Conservation (phyloP, 2,797 vertebrate species). For the Aldrovandia affinis region DNA sequence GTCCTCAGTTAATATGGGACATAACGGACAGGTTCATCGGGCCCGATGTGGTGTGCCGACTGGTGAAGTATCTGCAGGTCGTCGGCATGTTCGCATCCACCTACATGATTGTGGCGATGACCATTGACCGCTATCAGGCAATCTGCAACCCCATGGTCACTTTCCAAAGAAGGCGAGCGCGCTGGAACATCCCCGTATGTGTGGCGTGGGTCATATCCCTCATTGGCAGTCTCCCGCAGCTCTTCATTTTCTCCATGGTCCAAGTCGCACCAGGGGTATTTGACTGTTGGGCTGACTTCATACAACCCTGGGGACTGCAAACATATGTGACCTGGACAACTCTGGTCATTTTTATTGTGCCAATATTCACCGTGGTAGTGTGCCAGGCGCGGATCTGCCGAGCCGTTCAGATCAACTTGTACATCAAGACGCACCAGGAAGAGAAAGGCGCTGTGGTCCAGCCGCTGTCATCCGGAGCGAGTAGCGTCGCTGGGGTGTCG, state of each 20-base stretch:
- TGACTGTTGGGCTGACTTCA: conserved; percentile 70
- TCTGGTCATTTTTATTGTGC: conserved; percentile 68
- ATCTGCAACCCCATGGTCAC: conserved; percentile 74
- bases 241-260: conserved; percentile 69
- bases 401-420: conserved; percentile 66
- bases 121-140: conserved; percentile 69
- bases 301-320: conserved; percentile 71
- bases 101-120: conserved; percentile 74
- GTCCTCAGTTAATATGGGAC: conserved; percentile 74
- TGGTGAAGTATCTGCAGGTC: conserved; percentile 73
- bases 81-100: conserved; percentile 74
- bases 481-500: conserved; percentile 63
- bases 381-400: conserved; percentile 72
- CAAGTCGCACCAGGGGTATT: conserved; percentile 68
- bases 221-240: conserved; percentile 74
- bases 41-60: conserved; percentile 67
- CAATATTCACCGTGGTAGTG: conserved; percentile 58
- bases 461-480: conserved; percentile 57
- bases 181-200: conserved; percentile 74
- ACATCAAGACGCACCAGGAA: conserved; percentile 54
- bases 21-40: conserved; percentile 71
- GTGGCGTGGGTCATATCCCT: conserved; percentile 76
- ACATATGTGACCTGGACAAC: conserved; percentile 73
- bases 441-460: neutral
- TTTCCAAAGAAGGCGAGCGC: conserved; percentile 63